Percentiles rank a stretch among this genome's conserved stretches.
These are phyloP conservation scores for Herpailurus yagouaroundi DNA, from an alignment of 2,113 vertebrate genomes.

Conservation along the genomic window DNA sequence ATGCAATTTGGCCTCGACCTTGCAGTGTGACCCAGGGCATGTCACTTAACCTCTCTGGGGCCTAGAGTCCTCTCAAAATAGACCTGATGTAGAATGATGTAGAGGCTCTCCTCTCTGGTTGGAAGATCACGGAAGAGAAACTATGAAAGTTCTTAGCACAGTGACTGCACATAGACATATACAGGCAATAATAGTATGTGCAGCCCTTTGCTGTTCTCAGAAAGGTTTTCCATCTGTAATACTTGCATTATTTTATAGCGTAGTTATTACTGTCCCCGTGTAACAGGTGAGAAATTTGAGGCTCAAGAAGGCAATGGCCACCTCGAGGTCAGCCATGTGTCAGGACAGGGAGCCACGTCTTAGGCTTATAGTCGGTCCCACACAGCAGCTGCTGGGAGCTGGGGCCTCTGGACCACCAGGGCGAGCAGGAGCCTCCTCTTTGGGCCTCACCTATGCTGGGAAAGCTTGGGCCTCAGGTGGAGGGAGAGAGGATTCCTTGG, in stretches of 20 bases:
- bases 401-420: neutral
- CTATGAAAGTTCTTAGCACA: neutral
- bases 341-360: neutral
- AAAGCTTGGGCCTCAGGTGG: neutral
- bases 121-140: neutral
- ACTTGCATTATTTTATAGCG: rapidly evolving
- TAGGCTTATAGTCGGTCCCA: no score
- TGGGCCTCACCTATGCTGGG: neutral
- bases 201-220: neutral
- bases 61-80: neutral
- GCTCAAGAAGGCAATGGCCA: neutral
- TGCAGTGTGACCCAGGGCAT: neutral
- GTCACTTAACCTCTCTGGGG: neutral
- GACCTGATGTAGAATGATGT: neutral
- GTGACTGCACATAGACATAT: rapidly evolving
- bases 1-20: neutral
- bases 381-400: neutral
- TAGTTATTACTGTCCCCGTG: neutral
- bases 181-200: no score
- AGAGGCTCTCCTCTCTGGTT: neutral
- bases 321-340: neutral
- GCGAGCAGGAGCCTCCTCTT: neutral
- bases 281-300: neutral
- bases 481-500: neutral
- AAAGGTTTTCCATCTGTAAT: neutral